Conservation (phyloP, 2,113 vertebrate genomes). For the Rostratula benghalensis region DNA sequence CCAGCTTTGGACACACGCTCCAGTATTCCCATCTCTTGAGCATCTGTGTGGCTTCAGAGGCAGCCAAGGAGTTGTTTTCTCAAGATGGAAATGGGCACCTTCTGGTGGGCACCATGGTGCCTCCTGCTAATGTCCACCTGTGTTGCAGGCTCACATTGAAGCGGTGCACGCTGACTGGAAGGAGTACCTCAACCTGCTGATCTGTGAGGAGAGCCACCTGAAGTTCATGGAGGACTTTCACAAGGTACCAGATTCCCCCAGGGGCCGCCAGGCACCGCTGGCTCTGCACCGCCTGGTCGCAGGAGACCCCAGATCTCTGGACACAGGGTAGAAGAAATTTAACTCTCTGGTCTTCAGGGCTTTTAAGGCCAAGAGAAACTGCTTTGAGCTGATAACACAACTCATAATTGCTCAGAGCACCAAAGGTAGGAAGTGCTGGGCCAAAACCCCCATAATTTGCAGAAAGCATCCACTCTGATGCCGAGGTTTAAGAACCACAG, state of each 20-base stretch:
- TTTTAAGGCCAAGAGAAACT: neutral
- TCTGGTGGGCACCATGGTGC: neutral
- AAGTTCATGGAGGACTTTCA: conserved; percentile 98
- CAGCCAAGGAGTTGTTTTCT: neutral
- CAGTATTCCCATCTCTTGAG: neutral
- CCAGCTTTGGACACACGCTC: neutral
- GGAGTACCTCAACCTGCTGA: conserved; percentile 95
- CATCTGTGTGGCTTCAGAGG: neutral
- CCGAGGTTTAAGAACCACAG: neutral
- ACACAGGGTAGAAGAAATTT: neutral
- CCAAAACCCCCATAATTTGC: neutral
- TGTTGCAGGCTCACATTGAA: conserved; percentile 89
- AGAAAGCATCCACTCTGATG: neutral
- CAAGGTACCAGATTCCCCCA: conserved; percentile 77
- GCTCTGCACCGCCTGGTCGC: neutral
- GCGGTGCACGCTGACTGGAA: conserved; percentile 97
- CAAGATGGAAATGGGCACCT: neutral
- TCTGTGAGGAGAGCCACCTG: conserved; percentile 97
- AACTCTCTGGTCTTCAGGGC: neutral
- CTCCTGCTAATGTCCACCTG: neutral
- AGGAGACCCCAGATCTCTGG: neutral
- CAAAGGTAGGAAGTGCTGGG: neutral
- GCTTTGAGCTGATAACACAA: neutral
- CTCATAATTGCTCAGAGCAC: neutral
- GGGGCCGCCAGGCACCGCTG: fast-evolving